Evolutionary conservation across 2,888 invertebrate species (phyloP).

Genomic region (Cryptosula pallasiana): DNA sequence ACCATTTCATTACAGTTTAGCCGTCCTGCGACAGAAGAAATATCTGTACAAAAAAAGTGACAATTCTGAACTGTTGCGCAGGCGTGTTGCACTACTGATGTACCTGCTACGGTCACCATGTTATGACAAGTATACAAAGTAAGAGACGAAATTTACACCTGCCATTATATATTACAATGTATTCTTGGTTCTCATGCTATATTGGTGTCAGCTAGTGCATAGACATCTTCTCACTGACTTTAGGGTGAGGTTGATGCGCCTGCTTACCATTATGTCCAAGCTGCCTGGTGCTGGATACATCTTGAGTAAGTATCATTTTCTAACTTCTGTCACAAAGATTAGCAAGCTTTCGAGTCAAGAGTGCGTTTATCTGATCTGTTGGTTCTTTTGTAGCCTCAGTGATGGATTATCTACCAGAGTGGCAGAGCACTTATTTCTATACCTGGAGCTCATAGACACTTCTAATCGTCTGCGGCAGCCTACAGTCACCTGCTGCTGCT

Average conservation of each 20-base stretch:
- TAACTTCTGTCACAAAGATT: no score
- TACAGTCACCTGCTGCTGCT: no score
- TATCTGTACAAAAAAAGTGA: neutral
- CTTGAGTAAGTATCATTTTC: neutral
- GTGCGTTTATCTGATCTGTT: no score
- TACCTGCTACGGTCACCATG: constrained; percentile 8
- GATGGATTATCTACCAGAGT: neutral
- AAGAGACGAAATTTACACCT: neutral
- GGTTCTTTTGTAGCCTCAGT: neutral
- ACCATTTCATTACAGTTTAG: no score
- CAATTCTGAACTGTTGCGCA: neutral
- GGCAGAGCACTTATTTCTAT: constrained; percentile 17
- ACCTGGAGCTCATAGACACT: constrained; percentile 14
- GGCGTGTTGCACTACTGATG: neutral
- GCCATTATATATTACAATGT: neutral
- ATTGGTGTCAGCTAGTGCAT: neutral
- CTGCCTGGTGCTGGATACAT: neutral
- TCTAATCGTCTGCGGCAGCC: no score
- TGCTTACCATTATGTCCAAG: neutral
- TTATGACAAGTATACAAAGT: constrained; percentile 13
- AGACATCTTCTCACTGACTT: neutral
- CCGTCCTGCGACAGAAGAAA: neutral
- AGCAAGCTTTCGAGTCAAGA: no score
- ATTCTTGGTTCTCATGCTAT: neutral
- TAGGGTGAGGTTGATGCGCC: neutral